Evolutionary conservation across 1,140 invertebrate species (phyloP), one percentile per base, ranked within the genome.

Genomic region (Bombus balteatus): DNA sequence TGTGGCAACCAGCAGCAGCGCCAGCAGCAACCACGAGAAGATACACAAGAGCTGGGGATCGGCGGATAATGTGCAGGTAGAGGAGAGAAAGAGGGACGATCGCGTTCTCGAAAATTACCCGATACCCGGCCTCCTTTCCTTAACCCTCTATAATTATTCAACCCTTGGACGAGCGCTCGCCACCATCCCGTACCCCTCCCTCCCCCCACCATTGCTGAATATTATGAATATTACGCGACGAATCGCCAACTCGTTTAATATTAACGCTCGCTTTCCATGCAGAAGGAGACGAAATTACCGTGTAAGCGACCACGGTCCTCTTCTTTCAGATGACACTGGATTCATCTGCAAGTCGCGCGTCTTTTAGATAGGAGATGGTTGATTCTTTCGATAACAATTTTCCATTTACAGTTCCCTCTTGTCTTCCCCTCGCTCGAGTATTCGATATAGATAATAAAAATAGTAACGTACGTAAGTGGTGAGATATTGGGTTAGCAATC

Each of bases 21-120:
- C 85, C 85, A 92, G 93, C 89, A 95, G 93, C 89, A 95, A 94
- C 91, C 95, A 94, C 92, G 96, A 97, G 59, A 96, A 97, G 93
- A 95, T 98, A 32, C 97, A 97, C 90, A 98, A 98, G 94, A 97
- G 96, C 3, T 98, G 98, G 98, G 98, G 98, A 39, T 98, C 98
- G 2, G 98, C 97, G 9, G 98, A 98, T 92, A 98, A 98, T 93
- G 96, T 98, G 82, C 96, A 97, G 94, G 97, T 97, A 95, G 34
- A 71, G 28, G 62, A 15, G 41, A 71, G 53, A 77, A 32, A 43
- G 37, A 73, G 37, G 15, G 57, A 53, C n/a, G 22, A 12, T 37
- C 79, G 70, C 43, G 68, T 87, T 62, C 43, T 59, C 59, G 77
- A 59, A 81, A 73, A 72, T 74, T 78, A 41, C 39, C 93, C 95